These are phyloP conservation scores for Biston stratarius DNA, from an alignment of 2,888 invertebrate genomes.

Conservation along the genomic window DNA sequence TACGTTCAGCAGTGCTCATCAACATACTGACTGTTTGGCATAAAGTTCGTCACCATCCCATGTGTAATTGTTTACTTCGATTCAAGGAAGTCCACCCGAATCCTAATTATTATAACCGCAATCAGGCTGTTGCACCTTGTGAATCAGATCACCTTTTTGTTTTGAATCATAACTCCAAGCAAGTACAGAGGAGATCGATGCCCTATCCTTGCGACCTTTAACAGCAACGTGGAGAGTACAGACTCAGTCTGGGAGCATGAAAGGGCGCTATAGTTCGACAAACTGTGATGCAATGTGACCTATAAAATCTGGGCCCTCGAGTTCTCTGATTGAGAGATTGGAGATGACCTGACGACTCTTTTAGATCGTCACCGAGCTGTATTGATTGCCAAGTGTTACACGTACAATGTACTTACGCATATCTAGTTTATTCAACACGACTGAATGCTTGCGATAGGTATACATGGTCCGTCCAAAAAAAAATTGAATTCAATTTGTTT, in stretches of 20 bases:
- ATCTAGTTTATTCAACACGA: not conserved
- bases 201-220: conserved; percentile 11
- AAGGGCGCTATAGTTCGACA: conserved; percentile 18
- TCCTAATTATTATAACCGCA: conserved; percentile 9
- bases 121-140: conserved; percentile 14
- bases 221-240: not conserved
- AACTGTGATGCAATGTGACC: conserved; percentile 25
- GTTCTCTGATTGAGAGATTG: conserved; percentile 17
- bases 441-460: not conserved
- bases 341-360: conserved; percentile 11
- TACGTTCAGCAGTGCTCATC: no score
- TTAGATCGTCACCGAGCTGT: conserved; percentile 1
- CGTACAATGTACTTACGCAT: not conserved
- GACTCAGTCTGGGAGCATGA: conserved; percentile 3
- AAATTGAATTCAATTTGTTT: no score
- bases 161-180: conserved; percentile 4
- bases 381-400: conserved; percentile 8
- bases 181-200: conserved; percentile 10
- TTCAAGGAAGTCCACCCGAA: conserved; percentile 7
- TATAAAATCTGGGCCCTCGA: conserved; percentile 16
- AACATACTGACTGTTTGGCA: no score
- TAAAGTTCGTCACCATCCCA: not conserved
- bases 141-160: conserved; percentile 13
- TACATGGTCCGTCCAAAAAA: no score
- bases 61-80: conserved; percentile 9